Conservation (phyloP, 2,113 vertebrate genomes). For the Dasyurus viverrinus region DNA sequence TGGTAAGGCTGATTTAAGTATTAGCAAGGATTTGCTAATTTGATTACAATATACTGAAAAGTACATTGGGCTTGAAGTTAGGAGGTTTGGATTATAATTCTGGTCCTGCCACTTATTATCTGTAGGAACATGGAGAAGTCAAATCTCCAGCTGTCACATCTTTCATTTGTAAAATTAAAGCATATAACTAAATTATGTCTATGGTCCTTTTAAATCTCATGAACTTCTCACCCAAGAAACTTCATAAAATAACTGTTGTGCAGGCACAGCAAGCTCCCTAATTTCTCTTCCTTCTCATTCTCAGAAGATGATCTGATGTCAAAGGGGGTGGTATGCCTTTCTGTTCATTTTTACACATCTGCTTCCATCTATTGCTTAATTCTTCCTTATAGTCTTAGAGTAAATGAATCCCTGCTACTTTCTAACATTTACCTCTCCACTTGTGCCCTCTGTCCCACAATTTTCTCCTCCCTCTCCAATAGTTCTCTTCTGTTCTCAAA, state of each 20-base stretch:
- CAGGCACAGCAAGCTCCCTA: background rate
- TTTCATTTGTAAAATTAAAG: background rate
- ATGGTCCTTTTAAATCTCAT: background rate
- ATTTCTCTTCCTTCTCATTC: slow-evolving; percentile 2
- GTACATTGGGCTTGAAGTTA: background rate
- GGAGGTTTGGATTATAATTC: background rate
- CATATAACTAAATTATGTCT: background rate
- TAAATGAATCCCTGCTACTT: background rate
- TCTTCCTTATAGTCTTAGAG: background rate
- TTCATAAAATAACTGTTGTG: background rate
- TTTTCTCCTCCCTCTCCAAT: slow-evolving; percentile 18
- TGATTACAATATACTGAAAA: background rate
- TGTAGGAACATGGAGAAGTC: background rate
- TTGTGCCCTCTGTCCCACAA: slow-evolving; percentile 4
- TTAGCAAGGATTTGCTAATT: background rate
- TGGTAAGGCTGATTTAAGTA: background rate
- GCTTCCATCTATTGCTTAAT: background rate
- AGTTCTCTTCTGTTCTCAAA: slow-evolving; percentile 36
- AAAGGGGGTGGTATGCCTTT: background rate
- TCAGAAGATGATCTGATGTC: background rate
- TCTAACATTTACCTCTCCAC: background rate
- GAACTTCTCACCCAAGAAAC: background rate
- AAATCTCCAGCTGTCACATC: background rate
- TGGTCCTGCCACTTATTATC: background rate
- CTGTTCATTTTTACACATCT: background rate